Conservation (phyloP, 2,797 vertebrate species). For the Kryptopterus vitreolus region DNA sequence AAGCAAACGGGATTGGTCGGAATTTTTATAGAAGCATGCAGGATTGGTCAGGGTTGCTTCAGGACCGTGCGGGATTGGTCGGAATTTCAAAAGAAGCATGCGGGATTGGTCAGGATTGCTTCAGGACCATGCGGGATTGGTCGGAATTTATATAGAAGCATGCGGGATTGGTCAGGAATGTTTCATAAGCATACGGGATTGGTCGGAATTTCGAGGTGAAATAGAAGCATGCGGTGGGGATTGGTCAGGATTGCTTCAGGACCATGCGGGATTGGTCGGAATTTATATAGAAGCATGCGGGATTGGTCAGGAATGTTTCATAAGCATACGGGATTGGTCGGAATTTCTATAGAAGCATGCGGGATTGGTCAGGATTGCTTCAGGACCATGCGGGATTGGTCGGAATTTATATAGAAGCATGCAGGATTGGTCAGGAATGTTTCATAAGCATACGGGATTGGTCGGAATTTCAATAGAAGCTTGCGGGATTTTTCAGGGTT, state of each 20-base stretch:
- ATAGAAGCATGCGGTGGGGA: background rate
- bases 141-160: background rate
- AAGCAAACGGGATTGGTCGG: no score
- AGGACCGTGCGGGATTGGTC: background rate
- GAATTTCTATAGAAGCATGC: background rate
- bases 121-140: background rate
- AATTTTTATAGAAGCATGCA: no score
- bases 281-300: background rate
- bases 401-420: background rate
- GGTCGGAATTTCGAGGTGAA: no score
- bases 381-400: background rate
- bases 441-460: background rate
- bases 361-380: no score
- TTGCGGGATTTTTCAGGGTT: background rate
- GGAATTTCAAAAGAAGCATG: background rate
- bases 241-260: background rate
- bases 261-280: background rate
- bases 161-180: no score
- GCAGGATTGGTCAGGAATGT: background rate
- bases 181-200: no score
- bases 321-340: background rate
- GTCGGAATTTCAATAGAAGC: background rate
- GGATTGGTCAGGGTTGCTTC: background rate
- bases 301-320: no score
- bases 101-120: background rate